Percentiles rank a stretch among this genome's conserved stretches.
Evolutionary conservation across 37 sponge, comb jelly and placozoan genomes (phyloP).

Genomic region (Chondrilla cf. caribensis): DNA sequence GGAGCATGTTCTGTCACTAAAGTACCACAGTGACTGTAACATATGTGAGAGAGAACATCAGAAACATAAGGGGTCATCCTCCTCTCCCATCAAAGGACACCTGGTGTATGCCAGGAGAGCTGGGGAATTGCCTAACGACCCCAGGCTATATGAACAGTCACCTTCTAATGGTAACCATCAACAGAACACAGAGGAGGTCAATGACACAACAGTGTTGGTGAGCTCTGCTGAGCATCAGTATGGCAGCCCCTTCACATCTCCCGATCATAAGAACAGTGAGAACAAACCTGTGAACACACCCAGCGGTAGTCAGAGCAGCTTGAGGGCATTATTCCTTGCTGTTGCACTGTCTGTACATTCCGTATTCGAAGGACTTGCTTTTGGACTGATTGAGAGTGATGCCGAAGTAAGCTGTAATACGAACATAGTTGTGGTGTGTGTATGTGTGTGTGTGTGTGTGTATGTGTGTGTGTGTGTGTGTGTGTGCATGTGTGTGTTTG

Average conservation of each 20-base stretch:
- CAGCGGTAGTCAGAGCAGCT: not conserved
- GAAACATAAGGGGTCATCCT: not conserved
- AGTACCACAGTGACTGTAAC: not conserved
- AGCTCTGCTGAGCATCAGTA: too few species aligned
- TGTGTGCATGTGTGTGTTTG: too few species aligned
- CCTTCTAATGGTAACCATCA: not conserved
- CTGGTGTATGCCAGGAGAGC: not conserved
- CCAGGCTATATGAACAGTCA: too few species aligned
- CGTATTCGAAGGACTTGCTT: slow-evolving; percentile 36
- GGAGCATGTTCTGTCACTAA: not conserved
- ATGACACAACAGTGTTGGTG: not conserved
- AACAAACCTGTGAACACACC: not conserved
- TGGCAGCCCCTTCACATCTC: too few species aligned
- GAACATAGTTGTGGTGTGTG: too few species aligned
- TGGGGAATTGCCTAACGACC: not conserved
- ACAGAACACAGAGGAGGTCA: not conserved
- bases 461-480: too few species aligned
- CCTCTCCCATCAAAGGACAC: not conserved
- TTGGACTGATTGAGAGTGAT: slow-evolving; percentile 1
- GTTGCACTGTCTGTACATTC: slow-evolving; percentile 33
- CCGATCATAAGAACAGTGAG: not conserved
- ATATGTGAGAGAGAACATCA: not conserved
- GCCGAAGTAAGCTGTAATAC: not conserved
- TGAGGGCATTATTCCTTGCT: slow-evolving; percentile 2
- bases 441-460: too few species aligned